Conservation (phyloP, 1,140 invertebrate species). For the Cardiocondyla obscurior region DNA sequence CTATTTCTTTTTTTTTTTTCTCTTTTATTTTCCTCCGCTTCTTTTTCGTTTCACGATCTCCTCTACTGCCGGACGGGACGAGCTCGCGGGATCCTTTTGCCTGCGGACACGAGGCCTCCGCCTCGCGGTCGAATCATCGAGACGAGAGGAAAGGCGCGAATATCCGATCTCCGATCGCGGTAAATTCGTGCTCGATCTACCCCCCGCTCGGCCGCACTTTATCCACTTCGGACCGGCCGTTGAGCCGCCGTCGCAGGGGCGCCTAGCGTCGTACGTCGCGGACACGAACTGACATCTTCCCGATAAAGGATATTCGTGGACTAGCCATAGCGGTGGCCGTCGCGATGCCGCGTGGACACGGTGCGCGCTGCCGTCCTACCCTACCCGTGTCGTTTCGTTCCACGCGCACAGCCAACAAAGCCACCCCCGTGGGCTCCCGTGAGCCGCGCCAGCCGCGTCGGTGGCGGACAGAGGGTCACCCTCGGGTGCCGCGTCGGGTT, state of each 20-base stretch:
- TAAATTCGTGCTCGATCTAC: too few species aligned
- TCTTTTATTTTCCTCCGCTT: background rate
- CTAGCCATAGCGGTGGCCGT: conserved; percentile 59
- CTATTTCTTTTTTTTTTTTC: background rate
- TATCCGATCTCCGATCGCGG: background rate
- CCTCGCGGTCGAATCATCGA: background rate
- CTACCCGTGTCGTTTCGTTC: conserved; percentile 1
- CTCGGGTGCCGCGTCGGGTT: conserved; percentile 56
- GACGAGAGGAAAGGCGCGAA: background rate
- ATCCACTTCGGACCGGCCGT: conserved; percentile 34
- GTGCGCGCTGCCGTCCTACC: conserved; percentile 43
- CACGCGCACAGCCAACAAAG: conserved; percentile 42
- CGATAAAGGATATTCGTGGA: conserved; percentile 67
- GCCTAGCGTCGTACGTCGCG: conserved; percentile 47
- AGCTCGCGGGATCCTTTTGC: background rate
- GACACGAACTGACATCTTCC: conserved; percentile 55
- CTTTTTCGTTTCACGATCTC: too few species aligned
- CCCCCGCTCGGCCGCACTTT: conserved; percentile 21
- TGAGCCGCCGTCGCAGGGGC: conserved; percentile 23
- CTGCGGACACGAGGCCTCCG: background rate
- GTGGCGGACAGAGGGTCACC: conserved; percentile 67
- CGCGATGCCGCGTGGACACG: conserved; percentile 61
- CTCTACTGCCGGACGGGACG: background rate
- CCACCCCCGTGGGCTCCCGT: conserved; percentile 63
- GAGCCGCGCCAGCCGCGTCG: conserved; percentile 37